Evolutionary conservation across 64 coral and sea anemone species (phyloP).

Genomic region (Stylophora pistillata): DNA sequence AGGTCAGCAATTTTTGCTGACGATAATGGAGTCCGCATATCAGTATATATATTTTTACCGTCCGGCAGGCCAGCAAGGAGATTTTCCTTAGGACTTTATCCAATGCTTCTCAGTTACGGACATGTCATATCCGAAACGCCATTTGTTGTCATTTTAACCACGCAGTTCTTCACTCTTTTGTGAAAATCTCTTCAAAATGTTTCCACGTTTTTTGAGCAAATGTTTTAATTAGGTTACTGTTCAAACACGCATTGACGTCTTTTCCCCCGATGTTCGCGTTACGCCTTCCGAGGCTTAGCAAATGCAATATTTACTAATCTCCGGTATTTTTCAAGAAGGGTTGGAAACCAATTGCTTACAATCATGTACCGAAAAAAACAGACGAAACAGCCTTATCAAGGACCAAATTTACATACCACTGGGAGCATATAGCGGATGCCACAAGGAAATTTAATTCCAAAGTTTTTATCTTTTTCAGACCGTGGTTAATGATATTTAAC

Average conservation of each 20-base stretch:
- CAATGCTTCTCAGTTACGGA: not conserved
- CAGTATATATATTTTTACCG: not conserved
- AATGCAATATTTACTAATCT: slow-evolving; percentile 2
- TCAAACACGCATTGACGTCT: not conserved
- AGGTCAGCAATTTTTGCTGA: no score
- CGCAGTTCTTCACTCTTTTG: not conserved
- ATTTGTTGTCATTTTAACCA: not conserved
- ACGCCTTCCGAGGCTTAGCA: not conserved
- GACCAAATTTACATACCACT: no score
- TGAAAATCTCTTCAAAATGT: not conserved
- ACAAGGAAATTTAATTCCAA: no score
- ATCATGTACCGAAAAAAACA: no score
- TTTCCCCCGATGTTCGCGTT: not conserved
- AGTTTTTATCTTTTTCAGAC: no score
- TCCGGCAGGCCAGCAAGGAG: not conserved
- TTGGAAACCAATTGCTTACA: not conserved
- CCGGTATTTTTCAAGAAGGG: not conserved
- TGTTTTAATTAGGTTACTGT: not conserved
- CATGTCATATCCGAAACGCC: not conserved
- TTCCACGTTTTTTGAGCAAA: not conserved
- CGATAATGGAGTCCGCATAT: no score
- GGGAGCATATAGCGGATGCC: no score
- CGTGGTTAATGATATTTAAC: no score
- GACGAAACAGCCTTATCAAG: no score
- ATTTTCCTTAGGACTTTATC: not conserved